phyloP scores from a whole-genome alignment of 2,888 invertebrate species.

The Leucophenga montana region DNA sequence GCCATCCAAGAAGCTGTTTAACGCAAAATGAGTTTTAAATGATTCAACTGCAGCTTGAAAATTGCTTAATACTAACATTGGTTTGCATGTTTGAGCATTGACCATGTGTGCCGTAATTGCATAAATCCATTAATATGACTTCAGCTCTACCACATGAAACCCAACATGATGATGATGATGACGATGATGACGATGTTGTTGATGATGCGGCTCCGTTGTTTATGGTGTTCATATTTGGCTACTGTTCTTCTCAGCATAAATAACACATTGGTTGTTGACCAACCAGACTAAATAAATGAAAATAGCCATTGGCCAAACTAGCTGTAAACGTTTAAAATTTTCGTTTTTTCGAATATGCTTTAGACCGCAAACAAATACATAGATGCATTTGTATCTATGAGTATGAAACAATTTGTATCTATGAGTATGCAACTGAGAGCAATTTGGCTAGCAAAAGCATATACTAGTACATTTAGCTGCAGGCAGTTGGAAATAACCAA shows the following conservation, averaged over 20 bases:
- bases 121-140: not conserved
- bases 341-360: conserved; percentile 1
- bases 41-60: too few species aligned
- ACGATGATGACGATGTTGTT: not conserved
- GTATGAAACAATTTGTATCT: not conserved
- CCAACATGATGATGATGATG: not conserved
- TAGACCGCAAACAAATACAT: too few species aligned
- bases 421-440: too few species aligned
- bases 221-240: not conserved
- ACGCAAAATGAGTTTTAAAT: too few species aligned
- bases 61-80: too few species aligned
- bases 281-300: not conserved
- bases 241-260: not conserved
- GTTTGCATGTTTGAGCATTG: not conserved
- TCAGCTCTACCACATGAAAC: not conserved
- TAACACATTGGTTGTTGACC: not conserved
- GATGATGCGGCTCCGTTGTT: not conserved
- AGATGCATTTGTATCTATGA: not conserved
- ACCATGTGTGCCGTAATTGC: not conserved
- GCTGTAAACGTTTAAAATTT: conserved; percentile 3
- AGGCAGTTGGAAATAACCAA: conserved; percentile 5
- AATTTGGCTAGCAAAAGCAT: not conserved
- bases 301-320: conserved; percentile 5
- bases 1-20: too few species aligned
- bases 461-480: conserved; percentile 3